These are phyloP conservation scores for Herpailurus yagouaroundi DNA, from an alignment of 2,113 vertebrate genomes.

Conservation along the genomic window DNA sequence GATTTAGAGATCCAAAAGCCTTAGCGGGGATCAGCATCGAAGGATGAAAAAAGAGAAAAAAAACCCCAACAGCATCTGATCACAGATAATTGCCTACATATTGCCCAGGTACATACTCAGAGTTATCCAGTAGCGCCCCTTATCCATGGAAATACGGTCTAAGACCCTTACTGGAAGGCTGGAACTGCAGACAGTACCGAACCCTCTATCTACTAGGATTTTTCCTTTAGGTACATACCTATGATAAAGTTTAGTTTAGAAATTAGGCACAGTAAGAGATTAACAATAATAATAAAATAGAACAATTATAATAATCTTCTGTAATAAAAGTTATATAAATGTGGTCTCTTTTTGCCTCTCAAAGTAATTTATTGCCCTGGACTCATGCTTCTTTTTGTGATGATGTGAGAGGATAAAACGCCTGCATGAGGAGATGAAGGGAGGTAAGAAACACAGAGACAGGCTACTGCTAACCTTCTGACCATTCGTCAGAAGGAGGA, in stretches of 20 bases:
- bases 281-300: background rate
- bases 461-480: background rate
- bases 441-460: background rate
- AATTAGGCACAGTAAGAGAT: background rate
- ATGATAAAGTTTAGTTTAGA: background rate
- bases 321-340: background rate
- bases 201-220: background rate
- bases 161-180: background rate
- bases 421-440: background rate
- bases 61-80: background rate
- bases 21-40: background rate
- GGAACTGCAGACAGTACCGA: background rate
- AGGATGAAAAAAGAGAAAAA: background rate
- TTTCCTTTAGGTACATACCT: background rate
- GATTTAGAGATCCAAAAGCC: background rate
- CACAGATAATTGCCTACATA: background rate
- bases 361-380: background rate
- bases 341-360: background rate
- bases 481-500: background rate
- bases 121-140: background rate
- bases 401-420: background rate
- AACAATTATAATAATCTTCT: background rate
- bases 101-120: background rate
- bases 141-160: fast-evolving
- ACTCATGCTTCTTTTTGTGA: background rate